Conservation (phyloP, 2,888 invertebrate species). For the Habroteleia sp. region DNA sequence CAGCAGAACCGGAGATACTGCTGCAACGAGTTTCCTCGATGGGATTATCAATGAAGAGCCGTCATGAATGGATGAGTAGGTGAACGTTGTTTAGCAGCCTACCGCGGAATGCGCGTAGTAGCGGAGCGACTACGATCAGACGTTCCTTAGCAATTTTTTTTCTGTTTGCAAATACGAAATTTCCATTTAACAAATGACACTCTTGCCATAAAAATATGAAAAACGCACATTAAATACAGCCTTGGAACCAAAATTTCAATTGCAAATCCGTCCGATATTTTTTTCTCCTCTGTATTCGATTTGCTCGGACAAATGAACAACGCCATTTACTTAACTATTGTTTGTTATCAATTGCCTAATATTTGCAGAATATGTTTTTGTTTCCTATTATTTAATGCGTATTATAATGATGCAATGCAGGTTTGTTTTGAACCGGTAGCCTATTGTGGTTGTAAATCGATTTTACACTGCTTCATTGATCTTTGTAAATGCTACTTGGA, state of each 20-base stretch:
- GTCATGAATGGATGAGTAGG: constrained; percentile 63
- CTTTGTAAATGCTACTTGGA: constrained; percentile 56
- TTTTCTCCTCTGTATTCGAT: too few relatives aligned
- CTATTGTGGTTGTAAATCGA: constrained; percentile 50
- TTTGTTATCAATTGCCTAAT: too few relatives aligned
- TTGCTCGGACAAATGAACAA: constrained; percentile 5
- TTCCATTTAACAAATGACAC: constrained; percentile 29
- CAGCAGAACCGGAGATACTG: constrained; percentile 13
- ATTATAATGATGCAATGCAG: constrained; percentile 39
- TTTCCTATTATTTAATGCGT: constrained; percentile 23
- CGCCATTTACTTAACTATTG: too few relatives aligned
- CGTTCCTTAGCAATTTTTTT: constrained; percentile 24
- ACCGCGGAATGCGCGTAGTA: constrained; percentile 40
- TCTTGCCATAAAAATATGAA: constrained; percentile 1
- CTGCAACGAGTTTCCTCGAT: constrained; percentile 44
- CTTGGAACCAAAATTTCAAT: constrained; percentile 7
- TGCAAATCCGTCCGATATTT: constrained; percentile 10
- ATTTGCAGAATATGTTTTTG: not conserved
- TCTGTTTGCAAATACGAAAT: not conserved
- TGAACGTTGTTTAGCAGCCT: constrained; percentile 17
- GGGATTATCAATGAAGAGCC: constrained; percentile 59
- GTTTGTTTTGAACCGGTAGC: constrained; percentile 20
- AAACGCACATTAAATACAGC: constrained; percentile 5
- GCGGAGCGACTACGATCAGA: constrained; percentile 38
- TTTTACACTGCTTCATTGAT: constrained; percentile 59